Evolutionary conservation across 2,113 vertebrate genomes (phyloP).

Genomic region (Spea multiplicata): DNA sequence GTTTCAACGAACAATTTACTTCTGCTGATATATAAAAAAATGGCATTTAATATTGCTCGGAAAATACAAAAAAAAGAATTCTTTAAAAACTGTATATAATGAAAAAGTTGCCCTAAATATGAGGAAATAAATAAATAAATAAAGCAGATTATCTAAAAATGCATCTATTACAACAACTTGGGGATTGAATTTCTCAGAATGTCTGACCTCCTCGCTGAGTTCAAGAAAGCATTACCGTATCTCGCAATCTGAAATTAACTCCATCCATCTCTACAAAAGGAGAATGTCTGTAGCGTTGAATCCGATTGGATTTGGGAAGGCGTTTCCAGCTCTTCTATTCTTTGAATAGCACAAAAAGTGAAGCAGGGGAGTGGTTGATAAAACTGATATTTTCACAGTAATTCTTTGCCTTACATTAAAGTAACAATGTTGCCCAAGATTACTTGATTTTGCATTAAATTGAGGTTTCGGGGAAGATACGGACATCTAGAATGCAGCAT

Average conservation of each 20-base stretch:
- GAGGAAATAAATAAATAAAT: slow-evolving; percentile 19
- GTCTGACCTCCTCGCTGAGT: slow-evolving; percentile 37
- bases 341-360: slow-evolving; percentile 58
- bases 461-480: too few relatives aligned
- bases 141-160: slow-evolving; percentile 16
- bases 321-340: slow-evolving; percentile 64
- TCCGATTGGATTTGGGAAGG: slow-evolving; percentile 68
- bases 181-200: neutral
- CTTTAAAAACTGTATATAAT: neutral
- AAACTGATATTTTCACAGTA: slow-evolving; percentile 54
- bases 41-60: slow-evolving; percentile 19
- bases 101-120: neutral
- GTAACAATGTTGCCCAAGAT: too few relatives aligned
- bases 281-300: slow-evolving; percentile 60
- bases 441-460: too few relatives aligned
- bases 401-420: too few relatives aligned
- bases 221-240: slow-evolving; percentile 68
- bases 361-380: slow-evolving; percentile 42
- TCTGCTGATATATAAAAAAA: slow-evolving; percentile 29
- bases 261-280: slow-evolving; percentile 71
- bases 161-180: slow-evolving; percentile 25
- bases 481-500: too few relatives aligned
- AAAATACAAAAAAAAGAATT: neutral
- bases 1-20: neutral
- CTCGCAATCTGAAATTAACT: slow-evolving; percentile 70